Percentiles rank a stretch among this genome's conserved stretches.
phyloP scores from a whole-genome alignment of 2,888 invertebrate species.

The Agrotis ipsilon region DNA sequence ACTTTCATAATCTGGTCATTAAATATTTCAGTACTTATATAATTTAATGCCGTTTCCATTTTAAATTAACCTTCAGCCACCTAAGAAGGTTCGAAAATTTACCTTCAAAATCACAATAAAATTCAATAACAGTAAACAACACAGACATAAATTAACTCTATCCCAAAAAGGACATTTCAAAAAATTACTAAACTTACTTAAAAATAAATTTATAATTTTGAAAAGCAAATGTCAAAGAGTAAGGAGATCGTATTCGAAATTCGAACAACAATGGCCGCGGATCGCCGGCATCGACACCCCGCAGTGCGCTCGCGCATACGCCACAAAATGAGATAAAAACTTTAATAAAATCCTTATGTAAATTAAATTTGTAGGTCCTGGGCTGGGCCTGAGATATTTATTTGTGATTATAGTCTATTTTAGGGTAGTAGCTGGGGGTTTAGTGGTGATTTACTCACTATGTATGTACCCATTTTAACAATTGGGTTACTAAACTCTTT shows the following conservation, averaged over 20 bases:
- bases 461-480: not conserved
- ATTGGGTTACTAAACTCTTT: too few relatives aligned
- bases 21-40: too few relatives aligned
- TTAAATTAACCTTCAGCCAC: not conserved
- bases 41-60: not conserved
- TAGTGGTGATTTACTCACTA: slow-evolving; percentile 12
- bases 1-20: too few relatives aligned
- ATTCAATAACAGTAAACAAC: slow-evolving; percentile 61
- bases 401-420: slow-evolving; percentile 71
- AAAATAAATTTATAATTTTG: slow-evolving; percentile 87
- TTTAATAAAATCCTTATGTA: slow-evolving; percentile 88
- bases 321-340: slow-evolving; percentile 84
- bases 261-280: slow-evolving; percentile 81
- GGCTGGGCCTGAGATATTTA: slow-evolving; percentile 74
- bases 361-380: slow-evolving; percentile 87
- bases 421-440: slow-evolving; percentile 48
- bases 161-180: slow-evolving; percentile 66
- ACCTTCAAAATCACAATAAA: slow-evolving; percentile 32
- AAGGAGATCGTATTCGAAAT: slow-evolving; percentile 84
- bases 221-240: slow-evolving; percentile 85
- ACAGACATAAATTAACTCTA: slow-evolving; percentile 56
- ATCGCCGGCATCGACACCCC: slow-evolving; percentile 81
- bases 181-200: slow-evolving; percentile 81
- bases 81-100: slow-evolving; percentile 1
- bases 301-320: slow-evolving; percentile 80